phyloP scores from a whole-genome alignment of 35 echinoderm and acorn worm genomes.

The Ophioderma brevispina region DNA sequence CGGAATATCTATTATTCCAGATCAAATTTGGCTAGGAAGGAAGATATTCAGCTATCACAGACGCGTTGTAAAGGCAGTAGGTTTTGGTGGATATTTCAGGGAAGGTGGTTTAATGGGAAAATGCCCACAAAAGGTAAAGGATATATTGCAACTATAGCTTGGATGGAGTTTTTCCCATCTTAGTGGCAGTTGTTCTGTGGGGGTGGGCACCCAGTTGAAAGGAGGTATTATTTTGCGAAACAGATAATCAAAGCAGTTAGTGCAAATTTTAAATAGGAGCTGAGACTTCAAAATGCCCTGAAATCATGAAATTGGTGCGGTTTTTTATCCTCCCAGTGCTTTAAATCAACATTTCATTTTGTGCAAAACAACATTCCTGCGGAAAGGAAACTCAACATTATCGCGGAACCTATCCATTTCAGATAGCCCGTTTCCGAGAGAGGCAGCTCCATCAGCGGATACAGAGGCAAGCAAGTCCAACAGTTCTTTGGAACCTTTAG shows the following conservation, averaged over 20 bases:
- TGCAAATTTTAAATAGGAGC: not conserved
- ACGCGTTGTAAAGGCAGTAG: not conserved
- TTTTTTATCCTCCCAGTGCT: not conserved
- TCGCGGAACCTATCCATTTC: constrained; percentile 42
- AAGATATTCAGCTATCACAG: not conserved
- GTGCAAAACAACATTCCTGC: not conserved
- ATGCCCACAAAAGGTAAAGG: not conserved
- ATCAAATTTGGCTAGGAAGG: not conserved
- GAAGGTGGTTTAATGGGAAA: not conserved
- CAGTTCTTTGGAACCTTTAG: not conserved
- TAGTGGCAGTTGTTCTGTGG: not conserved
- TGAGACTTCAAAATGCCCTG: not conserved
- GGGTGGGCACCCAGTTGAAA: not conserved
- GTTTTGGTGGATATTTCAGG: not conserved
- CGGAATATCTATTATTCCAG: not conserved
- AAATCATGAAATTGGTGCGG: no score
- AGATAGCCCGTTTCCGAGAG: constrained; percentile 9
- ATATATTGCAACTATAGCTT: not conserved
- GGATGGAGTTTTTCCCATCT: not conserved
- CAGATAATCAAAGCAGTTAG: not conserved
- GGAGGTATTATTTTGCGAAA: not conserved
- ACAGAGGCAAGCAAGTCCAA: not conserved
- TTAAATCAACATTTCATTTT: constrained; percentile 22
- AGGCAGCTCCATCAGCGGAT: constrained; percentile 3
- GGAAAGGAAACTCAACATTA: constrained; percentile 18